Evolutionary conservation across 2,113 vertebrate genomes (phyloP), one percentile per base, ranked within the genome.

Genomic region (Erinaceus europaeus): DNA sequence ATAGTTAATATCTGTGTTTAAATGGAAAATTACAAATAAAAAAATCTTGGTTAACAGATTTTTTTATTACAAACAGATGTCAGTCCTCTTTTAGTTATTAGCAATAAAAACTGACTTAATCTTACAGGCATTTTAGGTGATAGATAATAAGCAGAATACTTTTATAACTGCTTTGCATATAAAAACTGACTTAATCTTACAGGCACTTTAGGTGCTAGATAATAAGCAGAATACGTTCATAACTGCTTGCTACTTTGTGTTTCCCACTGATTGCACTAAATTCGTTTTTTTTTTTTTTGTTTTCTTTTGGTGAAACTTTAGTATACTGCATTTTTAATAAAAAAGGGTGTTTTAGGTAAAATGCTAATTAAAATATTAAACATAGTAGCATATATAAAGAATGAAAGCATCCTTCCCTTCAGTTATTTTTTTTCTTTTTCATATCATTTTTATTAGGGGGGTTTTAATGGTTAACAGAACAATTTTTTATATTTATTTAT

Each of bases 321-420:
- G 14, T 42, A 77, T 14, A 86, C 9, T 61, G 36, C 77, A 0
- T 3, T 80, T 40, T 73, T 62, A 92, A 18, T 78, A 84, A 57
- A 80, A 75, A 11, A 65, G 61, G 18, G 1, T 69, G n/a, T 12
- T 85, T 88, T 84, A 59, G 81, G 53, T 73, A 86, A 62, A 90
- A 67, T 57, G 18, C 27, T 81, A 25, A 55, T 14, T 81, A 90
- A 85, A 84, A 48, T 53, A 67, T 61, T n/a, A n/a, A n/a, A n/a
- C n/a, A n/a, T n/a, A n/a, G n/a, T n/a, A n/a, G n/a, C n/a, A n/a
- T n/a, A n/a, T n/a, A n/a, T n/a, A n/a, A n/a, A n/a, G n/a, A n/a
- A n/a, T n/a, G n/a, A n/a, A n/a, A n/a, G n/a, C n/a, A n/a, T n/a
- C n/a, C n/a, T n/a, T n/a, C n/a, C n/a, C n/a, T n/a, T n/a, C n/a